These are phyloP conservation scores for Felis catus DNA, from an alignment of 2,113 vertebrate species.

Conservation along the genomic window F.catus_Fca126_mat1.0 CM031420.1:120783501-120784000, in stretches of 20 bases:
- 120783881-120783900: neutral
- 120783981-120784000: neutral
- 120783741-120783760: neutral
- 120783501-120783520: neutral
- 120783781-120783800: neutral
- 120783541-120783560: neutral
- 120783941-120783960: neutral
- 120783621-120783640: neutral
- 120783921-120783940: neutral
- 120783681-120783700: neutral
- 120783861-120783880: neutral
- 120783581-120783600: neutral
- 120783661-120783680: neutral
- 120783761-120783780: neutral
- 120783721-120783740: neutral
- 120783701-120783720: conserved; percentile 1
- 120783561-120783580: neutral
- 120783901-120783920: neutral
- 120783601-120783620: neutral
- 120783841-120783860: neutral
- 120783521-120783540: neutral
- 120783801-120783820: neutral
- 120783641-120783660: neutral
- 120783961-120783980: neutral
- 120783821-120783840: neutral